phyloP scores from a whole-genome alignment of 2,113 vertebrate genomes.

The Orycteropus afer region DNA sequence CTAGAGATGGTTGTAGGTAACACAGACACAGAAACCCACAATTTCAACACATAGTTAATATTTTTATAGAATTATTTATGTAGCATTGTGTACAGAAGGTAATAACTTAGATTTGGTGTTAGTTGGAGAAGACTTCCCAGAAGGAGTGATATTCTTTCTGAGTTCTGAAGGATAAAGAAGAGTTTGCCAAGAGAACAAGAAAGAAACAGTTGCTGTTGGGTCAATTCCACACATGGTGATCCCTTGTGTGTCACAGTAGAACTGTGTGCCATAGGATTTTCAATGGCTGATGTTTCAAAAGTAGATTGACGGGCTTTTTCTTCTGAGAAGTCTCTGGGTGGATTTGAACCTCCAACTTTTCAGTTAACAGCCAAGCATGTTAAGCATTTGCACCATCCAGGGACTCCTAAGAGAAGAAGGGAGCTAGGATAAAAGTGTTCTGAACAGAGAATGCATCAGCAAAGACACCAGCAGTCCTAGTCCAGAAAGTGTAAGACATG shows the following conservation, averaged over 20 bases:
- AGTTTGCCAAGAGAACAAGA: not conserved
- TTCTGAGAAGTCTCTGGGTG: not conserved
- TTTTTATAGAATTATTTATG: not conserved
- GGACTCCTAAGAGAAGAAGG: not conserved
- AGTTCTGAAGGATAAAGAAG: not conserved
- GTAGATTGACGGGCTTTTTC: no score
- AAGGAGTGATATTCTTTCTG: not conserved
- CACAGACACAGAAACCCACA: not conserved
- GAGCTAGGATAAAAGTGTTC: not conserved
- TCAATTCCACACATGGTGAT: not conserved
- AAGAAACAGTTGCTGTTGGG: not conserved
- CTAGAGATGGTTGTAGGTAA: not conserved
- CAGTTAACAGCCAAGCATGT: not conserved
- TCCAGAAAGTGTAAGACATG: not conserved
- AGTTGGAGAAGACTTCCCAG: constrained; percentile 33
- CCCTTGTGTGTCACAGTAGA: not conserved
- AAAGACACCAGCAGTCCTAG: accelerated
- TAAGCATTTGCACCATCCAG: not conserved
- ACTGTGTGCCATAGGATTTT: no score
- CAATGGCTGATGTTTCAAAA: no score
- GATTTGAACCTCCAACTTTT: not conserved
- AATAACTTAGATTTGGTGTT: not conserved
- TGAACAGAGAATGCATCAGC: not conserved
- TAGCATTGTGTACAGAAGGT: not conserved
- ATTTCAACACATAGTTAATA: not conserved